These are phyloP conservation scores for Myotis lucifugus DNA, from an alignment of 2,113 vertebrate species.

Conservation along the genomic window DNA sequence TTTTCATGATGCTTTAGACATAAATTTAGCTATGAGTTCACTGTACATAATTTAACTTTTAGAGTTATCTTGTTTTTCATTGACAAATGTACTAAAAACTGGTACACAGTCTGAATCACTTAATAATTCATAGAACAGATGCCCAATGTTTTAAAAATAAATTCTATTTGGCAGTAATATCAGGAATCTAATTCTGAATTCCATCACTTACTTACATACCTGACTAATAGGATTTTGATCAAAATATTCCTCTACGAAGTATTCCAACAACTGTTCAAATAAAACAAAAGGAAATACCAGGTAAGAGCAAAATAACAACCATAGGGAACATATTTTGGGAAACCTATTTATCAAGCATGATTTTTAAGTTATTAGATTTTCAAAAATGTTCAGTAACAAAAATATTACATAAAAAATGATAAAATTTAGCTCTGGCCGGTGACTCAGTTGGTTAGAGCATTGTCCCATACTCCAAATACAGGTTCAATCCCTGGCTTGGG, in stretches of 20 bases:
- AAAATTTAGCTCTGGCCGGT: background rate
- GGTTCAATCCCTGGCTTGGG: background rate
- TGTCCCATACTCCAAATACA: background rate
- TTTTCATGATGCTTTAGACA: background rate
- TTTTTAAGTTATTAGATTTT: conserved; percentile 22
- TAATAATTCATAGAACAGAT: conserved; percentile 33
- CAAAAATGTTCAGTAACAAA: background rate
- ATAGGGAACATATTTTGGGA: background rate
- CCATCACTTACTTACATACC: conserved; percentile 83
- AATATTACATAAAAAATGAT: background rate
- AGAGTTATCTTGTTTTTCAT: conserved; percentile 19
- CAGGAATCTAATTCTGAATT: conserved; percentile 51
- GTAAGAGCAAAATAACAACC: conserved; percentile 48
- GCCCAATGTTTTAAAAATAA: conserved; percentile 12
- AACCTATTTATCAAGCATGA: no score
- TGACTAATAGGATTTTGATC: conserved; percentile 99
- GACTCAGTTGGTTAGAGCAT: background rate
- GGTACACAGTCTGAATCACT: background rate
- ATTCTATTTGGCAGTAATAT: conserved; percentile 41
- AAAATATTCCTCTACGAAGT: conserved; percentile 97
- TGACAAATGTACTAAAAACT: conserved; percentile 1
- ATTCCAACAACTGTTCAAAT: conserved; percentile 91
- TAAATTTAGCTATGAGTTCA: conserved; percentile 24
- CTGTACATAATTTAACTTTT: background rate
- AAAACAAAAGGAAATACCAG: conserved; percentile 60